Conservation (phyloP, 30 jellyfish, hydroid and myxozoan species). For the Pelagia noctiluca region DNA sequence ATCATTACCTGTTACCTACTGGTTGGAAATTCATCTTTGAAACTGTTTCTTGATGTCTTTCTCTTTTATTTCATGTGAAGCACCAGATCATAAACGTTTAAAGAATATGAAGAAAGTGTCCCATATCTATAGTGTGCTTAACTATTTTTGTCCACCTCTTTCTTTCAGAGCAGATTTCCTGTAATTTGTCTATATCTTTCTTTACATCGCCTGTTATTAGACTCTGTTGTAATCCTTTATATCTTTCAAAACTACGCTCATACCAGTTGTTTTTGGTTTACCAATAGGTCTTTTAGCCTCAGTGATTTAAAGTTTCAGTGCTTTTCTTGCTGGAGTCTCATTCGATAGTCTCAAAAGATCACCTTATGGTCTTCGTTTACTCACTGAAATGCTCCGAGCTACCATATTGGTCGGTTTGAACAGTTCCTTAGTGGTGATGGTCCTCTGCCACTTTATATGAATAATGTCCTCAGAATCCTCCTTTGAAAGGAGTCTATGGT, state of each 20-base stretch:
- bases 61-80: too few species aligned
- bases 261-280: neutral
- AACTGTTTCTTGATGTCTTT: too few species aligned
- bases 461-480: neutral
- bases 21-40: too few species aligned
- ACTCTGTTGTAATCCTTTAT: neutral
- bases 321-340: neutral
- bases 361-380: neutral
- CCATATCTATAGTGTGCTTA: neutral
- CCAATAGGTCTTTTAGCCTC: neutral
- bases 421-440: neutral
- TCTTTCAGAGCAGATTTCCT: neutral
- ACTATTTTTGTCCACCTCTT: neutral
- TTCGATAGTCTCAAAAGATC: neutral
- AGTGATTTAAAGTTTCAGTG: neutral
- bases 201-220: neutral
- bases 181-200: too few species aligned
- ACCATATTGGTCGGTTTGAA: neutral
- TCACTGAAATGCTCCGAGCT: neutral
- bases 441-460: neutral
- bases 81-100: too few species aligned
- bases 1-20: too few species aligned
- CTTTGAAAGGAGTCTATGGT: neutral
- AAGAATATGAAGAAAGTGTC: too few species aligned
- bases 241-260: neutral